Evolutionary conservation across 2,888 invertebrate species (phyloP), one percentile per base, ranked within the genome.

Genomic region (Pammene aurita): DNA sequence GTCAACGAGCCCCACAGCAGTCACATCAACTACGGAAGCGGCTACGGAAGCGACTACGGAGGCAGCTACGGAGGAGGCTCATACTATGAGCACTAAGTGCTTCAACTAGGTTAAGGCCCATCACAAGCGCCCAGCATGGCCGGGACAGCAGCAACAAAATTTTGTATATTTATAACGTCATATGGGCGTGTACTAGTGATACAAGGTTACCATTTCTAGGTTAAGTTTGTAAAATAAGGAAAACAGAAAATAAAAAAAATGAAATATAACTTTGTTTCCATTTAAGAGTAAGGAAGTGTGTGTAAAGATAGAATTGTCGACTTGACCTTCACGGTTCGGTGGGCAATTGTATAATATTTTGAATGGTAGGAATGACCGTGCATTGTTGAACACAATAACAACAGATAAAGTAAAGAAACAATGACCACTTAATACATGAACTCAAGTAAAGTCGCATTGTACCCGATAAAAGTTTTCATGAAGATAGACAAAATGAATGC

Each of bases 201-300:
- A 87, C 88, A 84, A 87, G 80, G 91, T 90, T 92, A 91, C 91
- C 92, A 90, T 85, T 86, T 81, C 80, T 87, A 87, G 88, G 81
- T 83, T 90, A 90, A 89, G 90, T 83, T 76, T 87, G 86, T 90
- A 89, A 89, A 85, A 87, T 79, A 80, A 76, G 77, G 80, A 78
- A 86, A 79, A 83, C 83, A 86, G 84, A 85, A 83, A 84, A 87
- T 84, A 80, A 82, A 84, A 83, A 80, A 80, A 73, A 72, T 55
- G 77, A 75, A 77, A 79, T 78, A 72, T 71, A 58, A 73, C 68
- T 71, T 71, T 77, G 80, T 84, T 84, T 86, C 73, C 80, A 80
- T 83, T 75, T 77, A 73, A 72, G 56, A 52, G 68, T 75, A 72
- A 76, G 76, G 73, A 66, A 64, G 60, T 66, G 50, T 46, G 65